Evolutionary conservation across 1,140 invertebrate species (phyloP), one percentile per base, ranked within the genome.

Genomic region (Drosophila persimilis): DNA sequence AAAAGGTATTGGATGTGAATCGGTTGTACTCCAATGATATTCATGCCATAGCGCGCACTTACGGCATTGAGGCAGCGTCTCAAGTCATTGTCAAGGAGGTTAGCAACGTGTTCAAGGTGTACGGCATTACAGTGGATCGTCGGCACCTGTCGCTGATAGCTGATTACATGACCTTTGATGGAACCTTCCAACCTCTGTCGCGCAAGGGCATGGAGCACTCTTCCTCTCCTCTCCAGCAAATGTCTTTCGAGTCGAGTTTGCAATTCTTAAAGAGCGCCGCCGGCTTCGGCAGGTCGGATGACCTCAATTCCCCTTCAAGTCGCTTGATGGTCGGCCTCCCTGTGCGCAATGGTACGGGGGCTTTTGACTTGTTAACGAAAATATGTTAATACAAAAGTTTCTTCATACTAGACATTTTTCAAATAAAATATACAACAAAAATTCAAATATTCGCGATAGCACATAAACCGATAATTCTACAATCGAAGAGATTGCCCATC

Each of bases 81-180:
- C 95, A 95, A 91, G 96, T 98, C 7, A 97, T 99, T 57, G 95
- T 98, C 20, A 95, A 95, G 77, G 98, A 99, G 94, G 95, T 99
- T 35, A 94, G 95, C 90, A 96, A 97, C 90, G 98, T 99, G 13
- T 99, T 99, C 91, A 96, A 95, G 80, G 97, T 97, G 3, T 99
- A 99, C 90, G 98, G 98, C 22, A 99, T 99, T 83, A 94, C 95
- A 15, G 98, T 99, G 0, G 97, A 99, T 93, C 95, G 96, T 3
- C 93, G 98, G 41, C 99, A 99, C 94, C 93, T 99, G 63, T 95
- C 94, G 0, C 92, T 99, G 0, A 95, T 99, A 58, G 97, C 98
- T 0, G 98, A 99, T 92, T 99, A 99, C 90, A 99, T 99, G 98
- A 99, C 98, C 0, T 98, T 95, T 80, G 96, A 97, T 89, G 99